These are phyloP conservation scores for Hydractinia echinata DNA, from an alignment of 30 jellyfish, hydroid and myxozoan genomes.

Conservation along the genomic window DNA sequence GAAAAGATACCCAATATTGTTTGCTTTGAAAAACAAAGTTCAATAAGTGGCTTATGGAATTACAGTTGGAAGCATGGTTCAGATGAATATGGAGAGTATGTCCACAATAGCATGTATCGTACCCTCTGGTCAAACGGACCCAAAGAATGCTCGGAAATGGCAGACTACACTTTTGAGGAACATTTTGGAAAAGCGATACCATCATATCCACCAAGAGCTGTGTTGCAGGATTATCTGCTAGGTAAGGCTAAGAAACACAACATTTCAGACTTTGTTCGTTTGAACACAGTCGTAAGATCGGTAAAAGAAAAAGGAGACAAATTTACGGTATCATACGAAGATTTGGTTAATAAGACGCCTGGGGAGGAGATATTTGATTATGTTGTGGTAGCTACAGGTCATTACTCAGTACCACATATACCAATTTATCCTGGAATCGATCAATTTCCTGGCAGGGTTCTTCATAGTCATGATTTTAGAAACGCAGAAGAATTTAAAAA, in stretches of 20 bases:
- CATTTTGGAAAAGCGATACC: constrained; percentile 67
- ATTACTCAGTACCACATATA: constrained; percentile 55
- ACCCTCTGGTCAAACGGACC: constrained; percentile 78
- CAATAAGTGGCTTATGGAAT: constrained; percentile 73
- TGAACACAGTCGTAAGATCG: constrained; percentile 44
- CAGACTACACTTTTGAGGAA: constrained; percentile 67
- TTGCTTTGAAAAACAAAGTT: constrained; percentile 62
- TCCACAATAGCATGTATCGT: constrained; percentile 68
- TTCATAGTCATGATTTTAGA: constrained; percentile 76
- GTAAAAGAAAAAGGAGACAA: constrained; percentile 38
- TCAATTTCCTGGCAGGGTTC: constrained; percentile 52
- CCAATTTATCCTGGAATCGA: constrained; percentile 66
- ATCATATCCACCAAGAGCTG: constrained; percentile 63
- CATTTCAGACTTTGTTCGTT: constrained; percentile 17
- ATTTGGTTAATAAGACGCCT: constrained; percentile 30
- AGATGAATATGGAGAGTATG: constrained; percentile 63
- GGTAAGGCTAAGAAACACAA: constrained; percentile 41
- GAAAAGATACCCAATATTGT: constrained; percentile 44
- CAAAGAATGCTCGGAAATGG: constrained; percentile 57
- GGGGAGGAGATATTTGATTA: constrained; percentile 42
- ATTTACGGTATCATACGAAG: constrained; percentile 35
- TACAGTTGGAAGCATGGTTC: constrained; percentile 68
- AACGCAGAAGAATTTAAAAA: constrained; percentile 42
- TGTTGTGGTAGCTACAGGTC: constrained; percentile 70
- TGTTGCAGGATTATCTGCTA: constrained; percentile 44